Conservation (phyloP, 1,140 invertebrate species). For the Drosophila willistoni region DNA sequence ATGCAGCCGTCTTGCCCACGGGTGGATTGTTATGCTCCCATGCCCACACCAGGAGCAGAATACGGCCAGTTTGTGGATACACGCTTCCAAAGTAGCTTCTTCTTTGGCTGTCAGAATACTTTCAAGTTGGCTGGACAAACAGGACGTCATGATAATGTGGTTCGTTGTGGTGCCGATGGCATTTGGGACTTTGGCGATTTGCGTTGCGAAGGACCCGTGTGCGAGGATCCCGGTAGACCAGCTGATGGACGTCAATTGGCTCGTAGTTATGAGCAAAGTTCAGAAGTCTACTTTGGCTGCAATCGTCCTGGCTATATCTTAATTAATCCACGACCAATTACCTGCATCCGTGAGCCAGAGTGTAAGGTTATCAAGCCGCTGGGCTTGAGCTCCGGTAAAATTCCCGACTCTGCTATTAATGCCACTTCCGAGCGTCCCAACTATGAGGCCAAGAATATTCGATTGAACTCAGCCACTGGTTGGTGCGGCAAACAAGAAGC, state of each 20-base stretch:
- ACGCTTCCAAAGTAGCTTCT: slow-evolving; percentile 95
- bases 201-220: slow-evolving; percentile 97
- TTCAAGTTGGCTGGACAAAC: slow-evolving; percentile 97
- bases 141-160: slow-evolving; percentile 94
- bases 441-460: slow-evolving; percentile 94
- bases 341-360: slow-evolving; percentile 95
- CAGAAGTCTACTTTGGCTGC: slow-evolving; percentile 95
- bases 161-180: slow-evolving; percentile 94
- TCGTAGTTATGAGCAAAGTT: slow-evolving; percentile 96
- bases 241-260: slow-evolving; percentile 95
- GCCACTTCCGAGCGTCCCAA: slow-evolving; percentile 96
- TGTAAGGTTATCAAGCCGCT: slow-evolving; percentile 96
- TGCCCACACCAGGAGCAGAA: slow-evolving; percentile 95
- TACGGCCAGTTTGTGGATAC: slow-evolving; percentile 95
- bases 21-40: slow-evolving; percentile 93
- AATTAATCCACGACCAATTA: slow-evolving; percentile 94
- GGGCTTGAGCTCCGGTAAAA: slow-evolving; percentile 94
- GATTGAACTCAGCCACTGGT: slow-evolving; percentile 96
- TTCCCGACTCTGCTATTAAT: slow-evolving; percentile 98
- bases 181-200: slow-evolving; percentile 99
- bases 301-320: slow-evolving; percentile 95
- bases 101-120: slow-evolving; percentile 98
- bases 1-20: slow-evolving; percentile 92
- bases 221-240: slow-evolving; percentile 96
- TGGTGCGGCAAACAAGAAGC: slow-evolving; percentile 98